phyloP scores from a whole-genome alignment of 2,113 vertebrate species.

The Hydropotes inermis region DNA sequence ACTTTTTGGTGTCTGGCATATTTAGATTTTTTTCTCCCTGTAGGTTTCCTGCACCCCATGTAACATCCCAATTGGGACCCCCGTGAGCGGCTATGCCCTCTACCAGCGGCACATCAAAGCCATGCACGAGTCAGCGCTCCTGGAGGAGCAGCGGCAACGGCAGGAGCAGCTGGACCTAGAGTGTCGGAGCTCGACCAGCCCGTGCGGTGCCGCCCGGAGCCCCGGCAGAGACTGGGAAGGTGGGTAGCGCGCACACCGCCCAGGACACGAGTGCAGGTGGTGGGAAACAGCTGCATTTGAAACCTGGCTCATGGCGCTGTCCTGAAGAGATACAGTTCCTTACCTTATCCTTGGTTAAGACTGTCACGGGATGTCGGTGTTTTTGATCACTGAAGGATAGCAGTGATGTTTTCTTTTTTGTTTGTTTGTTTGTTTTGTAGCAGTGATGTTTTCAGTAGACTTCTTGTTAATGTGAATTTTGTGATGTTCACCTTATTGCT shows the following conservation, averaged over 20 bases:
- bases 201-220: constrained; percentile 87
- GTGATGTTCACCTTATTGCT: neutral
- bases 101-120: constrained; percentile 97
- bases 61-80: constrained; percentile 83
- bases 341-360: neutral
- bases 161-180: constrained; percentile 92
- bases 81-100: constrained; percentile 90
- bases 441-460: neutral
- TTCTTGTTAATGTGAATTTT: neutral
- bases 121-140: constrained; percentile 91
- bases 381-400: neutral
- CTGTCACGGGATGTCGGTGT: neutral
- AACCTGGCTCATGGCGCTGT: neutral
- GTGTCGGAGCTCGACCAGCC: constrained; percentile 83
- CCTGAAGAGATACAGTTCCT: neutral
- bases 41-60: constrained; percentile 87
- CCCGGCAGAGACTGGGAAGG: constrained; percentile 93
- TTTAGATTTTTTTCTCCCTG: neutral
- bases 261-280: neutral
- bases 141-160: constrained; percentile 94
- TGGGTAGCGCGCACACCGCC: constrained; percentile 59
- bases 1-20: neutral
- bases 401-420: neutral
- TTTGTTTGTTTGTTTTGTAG: too few relatives aligned
- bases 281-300: neutral